Evolutionary conservation across 2,888 invertebrate species (phyloP).

Genomic region (Latheticus oryzae): DNA sequence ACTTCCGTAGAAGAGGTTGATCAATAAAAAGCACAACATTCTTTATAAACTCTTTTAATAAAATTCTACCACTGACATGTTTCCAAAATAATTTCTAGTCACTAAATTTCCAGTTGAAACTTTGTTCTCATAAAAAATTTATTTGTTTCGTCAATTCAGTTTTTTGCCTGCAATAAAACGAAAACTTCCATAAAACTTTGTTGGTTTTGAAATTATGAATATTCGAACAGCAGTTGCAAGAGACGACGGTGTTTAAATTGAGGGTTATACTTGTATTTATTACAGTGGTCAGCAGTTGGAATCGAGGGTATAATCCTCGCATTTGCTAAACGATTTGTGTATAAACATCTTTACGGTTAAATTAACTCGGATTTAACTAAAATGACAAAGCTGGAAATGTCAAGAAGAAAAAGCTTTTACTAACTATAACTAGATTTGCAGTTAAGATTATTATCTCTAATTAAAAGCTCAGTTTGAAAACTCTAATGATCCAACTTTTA

Average conservation of each 20-base stretch:
- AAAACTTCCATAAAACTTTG: conserved; percentile 18
- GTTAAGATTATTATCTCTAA: no score
- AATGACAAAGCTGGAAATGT: no score
- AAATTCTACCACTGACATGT: conserved; percentile 10
- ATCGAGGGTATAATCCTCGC: neutral
- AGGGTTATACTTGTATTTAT: conserved; percentile 13
- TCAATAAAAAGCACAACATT: conserved; percentile 37
- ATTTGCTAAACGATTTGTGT: conserved; percentile 6
- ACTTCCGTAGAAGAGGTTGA: conserved; percentile 30
- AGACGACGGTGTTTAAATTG: no score
- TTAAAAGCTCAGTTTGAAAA: no score
- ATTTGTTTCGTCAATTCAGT: neutral
- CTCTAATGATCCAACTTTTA: no score
- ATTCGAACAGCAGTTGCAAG: conserved; percentile 4
- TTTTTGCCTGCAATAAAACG: conserved; percentile 1
- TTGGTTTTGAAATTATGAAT: conserved; percentile 8
- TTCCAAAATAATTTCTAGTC: conserved; percentile 1
- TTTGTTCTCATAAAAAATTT: conserved; percentile 3
- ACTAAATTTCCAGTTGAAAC: conserved; percentile 2
- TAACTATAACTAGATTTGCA: no score
- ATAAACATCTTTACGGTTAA: conserved; percentile 20
- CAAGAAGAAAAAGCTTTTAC: no score
- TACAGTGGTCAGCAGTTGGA: conserved; percentile 14
- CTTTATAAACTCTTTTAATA: conserved; percentile 16
- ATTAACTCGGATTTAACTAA: no score